Evolutionary conservation across 2,888 invertebrate genomes (phyloP).

Genomic region (Tipula lateralis): DNA sequence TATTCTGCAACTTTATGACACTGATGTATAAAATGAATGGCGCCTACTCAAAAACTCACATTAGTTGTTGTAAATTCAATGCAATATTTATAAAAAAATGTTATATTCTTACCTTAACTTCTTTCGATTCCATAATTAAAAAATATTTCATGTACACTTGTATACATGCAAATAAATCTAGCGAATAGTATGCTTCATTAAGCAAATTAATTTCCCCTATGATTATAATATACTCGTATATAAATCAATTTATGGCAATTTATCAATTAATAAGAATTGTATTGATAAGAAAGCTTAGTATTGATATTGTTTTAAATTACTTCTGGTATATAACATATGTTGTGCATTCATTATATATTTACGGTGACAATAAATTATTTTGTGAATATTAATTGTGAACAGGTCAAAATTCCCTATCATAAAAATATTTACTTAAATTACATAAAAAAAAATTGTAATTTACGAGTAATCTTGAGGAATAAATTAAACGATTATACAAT

Average conservation of each 20-base stretch:
- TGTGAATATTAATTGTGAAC: no score
- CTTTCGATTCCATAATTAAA: neutral
- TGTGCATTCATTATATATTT: neutral
- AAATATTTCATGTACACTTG: constrained; percentile 1
- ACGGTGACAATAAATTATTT: neutral
- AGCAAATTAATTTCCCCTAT: neutral
- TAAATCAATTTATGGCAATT: neutral
- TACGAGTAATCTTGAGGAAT: neutral
- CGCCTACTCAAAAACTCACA: neutral
- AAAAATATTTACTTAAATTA: neutral
- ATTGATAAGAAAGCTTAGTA: neutral
- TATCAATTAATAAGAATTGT: no score
- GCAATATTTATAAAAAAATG: neutral
- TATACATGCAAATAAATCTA: neutral
- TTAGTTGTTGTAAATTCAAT: neutral
- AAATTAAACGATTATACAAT: neutral
- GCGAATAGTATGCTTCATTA: neutral
- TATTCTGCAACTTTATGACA: neutral
- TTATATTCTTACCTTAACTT: neutral
- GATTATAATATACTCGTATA: neutral
- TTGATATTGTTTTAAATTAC: neutral
- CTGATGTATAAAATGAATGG: neutral
- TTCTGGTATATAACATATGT: neutral
- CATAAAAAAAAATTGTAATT: neutral
- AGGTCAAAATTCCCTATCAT: neutral